These are phyloP conservation scores for Nymphalis io DNA, from an alignment of 1,140 invertebrate genomes.

Conservation along the genomic window DNA sequence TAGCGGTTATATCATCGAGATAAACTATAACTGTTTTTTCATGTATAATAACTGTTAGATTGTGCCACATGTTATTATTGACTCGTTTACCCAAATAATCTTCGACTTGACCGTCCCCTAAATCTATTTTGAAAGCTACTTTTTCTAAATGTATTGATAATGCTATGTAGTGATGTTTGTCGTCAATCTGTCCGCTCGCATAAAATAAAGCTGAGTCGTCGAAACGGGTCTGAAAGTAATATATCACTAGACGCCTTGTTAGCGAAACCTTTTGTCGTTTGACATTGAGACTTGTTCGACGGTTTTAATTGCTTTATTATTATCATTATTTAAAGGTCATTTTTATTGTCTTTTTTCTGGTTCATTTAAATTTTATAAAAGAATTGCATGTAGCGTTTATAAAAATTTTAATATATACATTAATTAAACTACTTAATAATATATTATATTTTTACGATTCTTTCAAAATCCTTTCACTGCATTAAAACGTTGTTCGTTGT, in stretches of 20 bases:
- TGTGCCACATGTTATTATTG: constrained; percentile 92
- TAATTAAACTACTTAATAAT: constrained; percentile 4
- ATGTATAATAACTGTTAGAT: constrained; percentile 92
- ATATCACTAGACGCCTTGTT: constrained; percentile 36
- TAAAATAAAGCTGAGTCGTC: constrained; percentile 94
- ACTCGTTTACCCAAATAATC: constrained; percentile 85
- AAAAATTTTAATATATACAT: background rate
- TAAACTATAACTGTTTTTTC: constrained; percentile 86
- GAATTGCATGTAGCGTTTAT: background rate
- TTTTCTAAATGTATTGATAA: constrained; percentile 89
- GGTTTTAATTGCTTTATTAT: constrained; percentile 38
- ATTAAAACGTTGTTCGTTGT: background rate
- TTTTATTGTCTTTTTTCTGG: constrained; percentile 9
- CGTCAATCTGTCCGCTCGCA: constrained; percentile 91
- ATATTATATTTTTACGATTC: constrained; percentile 18
- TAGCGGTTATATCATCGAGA: constrained; percentile 86
- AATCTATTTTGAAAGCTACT: constrained; percentile 90
- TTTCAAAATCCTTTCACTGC: constrained; percentile 18
- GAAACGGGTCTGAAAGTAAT: constrained; percentile 85
- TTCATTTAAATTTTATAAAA: constrained; percentile 1
- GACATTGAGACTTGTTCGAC: constrained; percentile 40
- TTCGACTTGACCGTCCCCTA: constrained; percentile 88
- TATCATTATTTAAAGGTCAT: constrained; percentile 37
- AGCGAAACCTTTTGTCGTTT: constrained; percentile 29
- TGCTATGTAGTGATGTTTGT: constrained; percentile 90